Conservation (phyloP, 2,113 vertebrate species). For the Mohoua ochrocephala region DNA sequence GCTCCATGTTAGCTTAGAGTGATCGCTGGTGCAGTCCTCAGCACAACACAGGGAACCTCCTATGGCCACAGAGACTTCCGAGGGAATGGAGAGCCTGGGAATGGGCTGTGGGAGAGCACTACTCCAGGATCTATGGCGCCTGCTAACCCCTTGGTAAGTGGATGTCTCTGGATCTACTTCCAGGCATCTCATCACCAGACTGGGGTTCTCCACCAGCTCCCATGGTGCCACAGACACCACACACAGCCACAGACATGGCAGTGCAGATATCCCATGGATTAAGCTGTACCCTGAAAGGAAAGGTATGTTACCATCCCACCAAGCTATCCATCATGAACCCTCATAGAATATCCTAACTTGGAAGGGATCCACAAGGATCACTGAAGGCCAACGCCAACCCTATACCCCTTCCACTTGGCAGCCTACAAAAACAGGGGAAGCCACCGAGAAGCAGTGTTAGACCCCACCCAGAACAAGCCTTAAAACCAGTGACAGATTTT, state of each 20-base stretch:
- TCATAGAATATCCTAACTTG: neutral
- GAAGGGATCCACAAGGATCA: neutral
- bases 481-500: neutral
- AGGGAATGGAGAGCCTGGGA: neutral
- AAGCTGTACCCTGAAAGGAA: neutral
- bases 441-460: neutral
- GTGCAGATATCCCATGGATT: neutral
- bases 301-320: neutral
- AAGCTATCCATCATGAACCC: neutral
- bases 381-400: neutral
- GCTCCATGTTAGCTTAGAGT: neutral
- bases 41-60: neutral
- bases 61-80: neutral
- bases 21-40: neutral
- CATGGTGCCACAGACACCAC: too few species aligned
- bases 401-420: neutral
- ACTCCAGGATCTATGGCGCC: neutral
- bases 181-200: neutral
- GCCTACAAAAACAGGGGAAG: neutral
- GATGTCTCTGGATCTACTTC: neutral
- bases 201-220: neutral
- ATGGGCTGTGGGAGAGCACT: neutral
- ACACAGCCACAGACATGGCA: neutral
- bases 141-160: neutral
- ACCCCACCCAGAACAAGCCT: neutral